Percentiles rank a stretch among this genome's conserved stretches.
These are phyloP conservation scores for Actinia tenebrosa DNA, from an alignment of 64 coral and sea anemone species.

Conservation along the genomic window DNA sequence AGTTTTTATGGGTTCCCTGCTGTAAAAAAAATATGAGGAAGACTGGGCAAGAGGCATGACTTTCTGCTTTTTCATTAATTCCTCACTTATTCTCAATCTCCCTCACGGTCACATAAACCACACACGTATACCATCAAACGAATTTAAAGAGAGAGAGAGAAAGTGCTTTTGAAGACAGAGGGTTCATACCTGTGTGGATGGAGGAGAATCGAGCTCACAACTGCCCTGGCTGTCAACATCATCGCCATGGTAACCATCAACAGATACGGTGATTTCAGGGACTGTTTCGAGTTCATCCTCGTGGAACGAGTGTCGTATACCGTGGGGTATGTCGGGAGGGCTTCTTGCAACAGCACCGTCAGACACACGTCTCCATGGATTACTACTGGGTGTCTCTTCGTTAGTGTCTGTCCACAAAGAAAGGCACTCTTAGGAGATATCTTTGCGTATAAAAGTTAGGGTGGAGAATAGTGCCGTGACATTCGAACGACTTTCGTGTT, in stretches of 20 bases:
- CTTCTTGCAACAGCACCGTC: constrained; percentile 27
- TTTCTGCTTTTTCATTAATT: no score
- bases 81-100: no score
- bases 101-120: no score
- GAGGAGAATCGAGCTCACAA: constrained; percentile 37
- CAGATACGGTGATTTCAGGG: constrained; percentile 57
- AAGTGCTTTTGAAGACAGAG: background rate
- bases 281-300: constrained; percentile 50
- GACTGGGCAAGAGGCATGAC: background rate
- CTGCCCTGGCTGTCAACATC: constrained; percentile 32
- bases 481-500: background rate
- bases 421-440: background rate
- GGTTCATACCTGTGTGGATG: background rate
- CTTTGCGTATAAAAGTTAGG: no score
- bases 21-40: background rate
- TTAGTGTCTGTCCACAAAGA: background rate
- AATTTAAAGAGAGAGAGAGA: no score
- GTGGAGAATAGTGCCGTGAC: no score
- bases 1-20: background rate
- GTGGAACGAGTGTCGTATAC: constrained; percentile 62
- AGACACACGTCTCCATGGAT: constrained; percentile 43
- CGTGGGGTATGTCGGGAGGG: constrained; percentile 8
- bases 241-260: constrained; percentile 14
- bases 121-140: no score
- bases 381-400: background rate